These are phyloP conservation scores for Perizoma flavofasciatum DNA, from an alignment of 2,888 invertebrate species.

Conservation along the genomic window DNA sequence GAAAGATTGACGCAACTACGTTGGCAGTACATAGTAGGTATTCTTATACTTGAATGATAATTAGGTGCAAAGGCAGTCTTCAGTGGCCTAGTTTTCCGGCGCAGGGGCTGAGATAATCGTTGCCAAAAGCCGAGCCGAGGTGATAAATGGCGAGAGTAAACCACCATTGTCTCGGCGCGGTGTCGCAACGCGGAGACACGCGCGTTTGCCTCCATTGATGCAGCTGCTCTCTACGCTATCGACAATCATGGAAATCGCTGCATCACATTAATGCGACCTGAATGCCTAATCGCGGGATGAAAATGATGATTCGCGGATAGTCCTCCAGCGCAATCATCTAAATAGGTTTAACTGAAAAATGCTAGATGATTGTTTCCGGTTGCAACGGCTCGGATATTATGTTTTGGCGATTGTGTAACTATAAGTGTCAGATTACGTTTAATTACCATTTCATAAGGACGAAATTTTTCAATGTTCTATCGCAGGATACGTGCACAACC, in stretches of 20 bases:
- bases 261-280: conserved; percentile 66
- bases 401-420: conserved; percentile 53
- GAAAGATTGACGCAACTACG: conserved; percentile 36
- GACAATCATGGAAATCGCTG: conserved; percentile 65
- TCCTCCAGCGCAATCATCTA: conserved; percentile 68
- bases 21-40: conserved; percentile 23
- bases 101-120: conserved; percentile 62
- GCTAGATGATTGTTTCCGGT: conserved; percentile 74
- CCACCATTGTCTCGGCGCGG: conserved; percentile 64
- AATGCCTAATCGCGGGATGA: conserved; percentile 76
- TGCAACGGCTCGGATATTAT: conserved; percentile 59
- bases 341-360: conserved; percentile 64
- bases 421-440: conserved; percentile 54
- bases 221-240: conserved; percentile 49
- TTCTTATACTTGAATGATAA: conserved; percentile 40
- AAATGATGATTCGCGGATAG: conserved; percentile 69
- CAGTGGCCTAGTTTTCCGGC: conserved; percentile 61
- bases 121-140: conserved; percentile 64
- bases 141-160: conserved; percentile 61
- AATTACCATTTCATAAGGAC: conserved; percentile 2
- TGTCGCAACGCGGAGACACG: conserved; percentile 78
- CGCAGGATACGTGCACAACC: conserved; percentile 72
- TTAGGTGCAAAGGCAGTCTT: conserved; percentile 50
- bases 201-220: conserved; percentile 76
- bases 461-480: conserved; percentile 34